A percentile compares a stretch with the other conserved stretches of the same genome.
These are phyloP conservation scores for Azorinus chamasolen DNA, from an alignment of 2,888 invertebrate genomes.

Conservation along the genomic window DNA sequence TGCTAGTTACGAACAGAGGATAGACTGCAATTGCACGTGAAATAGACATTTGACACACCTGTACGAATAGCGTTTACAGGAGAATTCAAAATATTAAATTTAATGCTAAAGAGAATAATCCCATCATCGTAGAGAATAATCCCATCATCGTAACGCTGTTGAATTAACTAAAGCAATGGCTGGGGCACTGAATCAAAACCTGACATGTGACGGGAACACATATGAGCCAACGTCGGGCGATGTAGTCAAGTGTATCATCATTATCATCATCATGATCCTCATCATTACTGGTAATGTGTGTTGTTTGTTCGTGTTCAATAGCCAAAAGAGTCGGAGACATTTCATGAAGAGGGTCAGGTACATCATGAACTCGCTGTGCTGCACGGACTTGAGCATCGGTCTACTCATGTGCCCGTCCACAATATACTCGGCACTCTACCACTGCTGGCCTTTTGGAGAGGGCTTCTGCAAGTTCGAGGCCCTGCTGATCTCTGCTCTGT, in stretches of 20 bases:
- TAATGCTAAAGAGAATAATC: too few species aligned
- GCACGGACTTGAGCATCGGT: slow-evolving; percentile 64
- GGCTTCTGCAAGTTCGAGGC: slow-evolving; percentile 63
- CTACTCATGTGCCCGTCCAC: slow-evolving; percentile 58
- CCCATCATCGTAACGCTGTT: too few species aligned
- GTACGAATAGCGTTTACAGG: too few species aligned
- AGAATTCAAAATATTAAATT: too few species aligned
- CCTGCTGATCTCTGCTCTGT: slow-evolving; percentile 58
- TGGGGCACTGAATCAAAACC: slow-evolving; percentile 39
- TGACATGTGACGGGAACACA: slow-evolving; percentile 44
- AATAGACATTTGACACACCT: too few species aligned
- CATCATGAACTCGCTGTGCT: slow-evolving; percentile 64
- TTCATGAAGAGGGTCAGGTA: slow-evolving; percentile 58
- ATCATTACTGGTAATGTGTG: slow-evolving; percentile 58
- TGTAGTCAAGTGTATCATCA: slow-evolving; percentile 53
- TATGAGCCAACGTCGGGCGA: slow-evolving; percentile 45
- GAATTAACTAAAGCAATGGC: not conserved
- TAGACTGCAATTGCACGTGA: too few species aligned
- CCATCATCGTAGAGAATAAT: too few species aligned
- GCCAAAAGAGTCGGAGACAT: slow-evolving; percentile 37
- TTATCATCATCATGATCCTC: slow-evolving; percentile 41
- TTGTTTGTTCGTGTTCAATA: slow-evolving; percentile 60
- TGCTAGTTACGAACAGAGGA: too few species aligned
- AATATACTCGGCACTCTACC: slow-evolving; percentile 59
- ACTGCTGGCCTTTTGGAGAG: slow-evolving; percentile 66